phyloP scores from a whole-genome alignment of 2,113 vertebrate genomes.

The Vulpes lagopus region DNA sequence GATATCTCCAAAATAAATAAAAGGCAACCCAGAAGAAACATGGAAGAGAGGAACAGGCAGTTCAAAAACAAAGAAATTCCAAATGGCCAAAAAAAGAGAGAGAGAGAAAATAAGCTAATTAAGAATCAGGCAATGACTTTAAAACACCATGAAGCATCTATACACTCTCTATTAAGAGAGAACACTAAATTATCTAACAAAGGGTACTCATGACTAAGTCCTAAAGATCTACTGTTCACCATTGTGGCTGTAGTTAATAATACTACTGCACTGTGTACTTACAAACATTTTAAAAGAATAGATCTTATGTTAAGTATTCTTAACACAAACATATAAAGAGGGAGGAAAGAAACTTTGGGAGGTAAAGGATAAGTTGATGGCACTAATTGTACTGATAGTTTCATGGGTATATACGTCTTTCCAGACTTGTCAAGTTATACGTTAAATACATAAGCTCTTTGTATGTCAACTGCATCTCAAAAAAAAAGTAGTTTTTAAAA shows the following conservation, averaged over 20 bases:
- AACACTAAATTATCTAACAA: background rate
- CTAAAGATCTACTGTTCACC: background rate
- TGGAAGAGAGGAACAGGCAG: background rate
- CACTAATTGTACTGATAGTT: no score
- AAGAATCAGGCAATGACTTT: background rate
- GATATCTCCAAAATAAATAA: background rate
- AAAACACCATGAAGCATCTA: background rate
- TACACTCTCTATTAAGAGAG: background rate
- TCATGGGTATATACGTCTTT: background rate
- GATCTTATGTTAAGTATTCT: background rate
- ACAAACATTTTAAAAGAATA: background rate
- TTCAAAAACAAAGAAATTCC: constrained; percentile 19
- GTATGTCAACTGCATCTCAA: background rate
- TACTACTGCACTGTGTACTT: no score
- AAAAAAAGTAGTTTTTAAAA: background rate
- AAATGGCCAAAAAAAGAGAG: background rate
- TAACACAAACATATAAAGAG: background rate
- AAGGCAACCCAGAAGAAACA: background rate
- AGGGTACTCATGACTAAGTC: background rate
- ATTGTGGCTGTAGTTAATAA: background rate
- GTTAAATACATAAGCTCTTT: background rate
- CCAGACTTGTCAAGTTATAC: background rate
- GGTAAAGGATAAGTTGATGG: background rate
- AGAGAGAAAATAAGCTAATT: constrained; percentile 10
- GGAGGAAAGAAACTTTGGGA: background rate